Percentiles rank a stretch among this genome's conserved stretches.
Evolutionary conservation across 2,797 vertebrate species (phyloP).

Genomic region (Spondyliosoma cantharus): DNA sequence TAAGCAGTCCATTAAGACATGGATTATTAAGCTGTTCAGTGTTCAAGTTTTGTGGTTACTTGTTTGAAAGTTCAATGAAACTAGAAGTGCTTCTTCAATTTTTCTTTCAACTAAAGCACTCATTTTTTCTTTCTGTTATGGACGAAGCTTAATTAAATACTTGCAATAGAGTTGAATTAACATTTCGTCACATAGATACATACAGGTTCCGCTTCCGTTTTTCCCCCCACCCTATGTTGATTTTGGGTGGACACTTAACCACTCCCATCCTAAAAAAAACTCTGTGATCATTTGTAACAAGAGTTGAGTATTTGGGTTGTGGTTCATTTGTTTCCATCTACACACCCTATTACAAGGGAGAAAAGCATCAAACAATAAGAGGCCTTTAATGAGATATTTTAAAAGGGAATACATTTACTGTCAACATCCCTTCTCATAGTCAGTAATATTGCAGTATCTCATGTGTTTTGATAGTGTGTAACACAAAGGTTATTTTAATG

Average conservation of each 20-base stretch:
- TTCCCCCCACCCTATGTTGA: slow-evolving; percentile 37
- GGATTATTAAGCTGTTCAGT: neutral
- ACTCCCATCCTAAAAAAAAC: slow-evolving; percentile 39
- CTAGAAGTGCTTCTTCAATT: neutral
- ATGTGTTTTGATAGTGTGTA: neutral
- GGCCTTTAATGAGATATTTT: neutral
- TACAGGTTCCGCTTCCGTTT: slow-evolving; percentile 15
- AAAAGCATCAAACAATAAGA: neutral
- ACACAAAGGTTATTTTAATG: slow-evolving; percentile 8
- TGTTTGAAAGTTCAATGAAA: neutral
- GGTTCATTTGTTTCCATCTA: slow-evolving; percentile 27
- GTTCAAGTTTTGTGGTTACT: neutral
- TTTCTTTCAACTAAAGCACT: too few species aligned
- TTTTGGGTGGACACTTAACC: slow-evolving; percentile 51
- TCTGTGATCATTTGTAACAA: neutral
- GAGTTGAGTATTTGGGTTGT: slow-evolving; percentile 23
- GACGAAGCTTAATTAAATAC: neutral
- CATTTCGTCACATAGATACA: neutral
- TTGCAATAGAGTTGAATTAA: neutral
- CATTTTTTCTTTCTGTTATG: neutral
- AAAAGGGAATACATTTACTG: neutral
- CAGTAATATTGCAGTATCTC: too few species aligned
- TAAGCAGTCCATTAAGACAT: neutral
- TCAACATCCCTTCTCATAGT: too few species aligned
- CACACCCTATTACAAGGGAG: slow-evolving; percentile 8